These are phyloP conservation scores for Tinea pellionella DNA, from an alignment of 2,888 invertebrate genomes.

Conservation along the genomic window DNA sequence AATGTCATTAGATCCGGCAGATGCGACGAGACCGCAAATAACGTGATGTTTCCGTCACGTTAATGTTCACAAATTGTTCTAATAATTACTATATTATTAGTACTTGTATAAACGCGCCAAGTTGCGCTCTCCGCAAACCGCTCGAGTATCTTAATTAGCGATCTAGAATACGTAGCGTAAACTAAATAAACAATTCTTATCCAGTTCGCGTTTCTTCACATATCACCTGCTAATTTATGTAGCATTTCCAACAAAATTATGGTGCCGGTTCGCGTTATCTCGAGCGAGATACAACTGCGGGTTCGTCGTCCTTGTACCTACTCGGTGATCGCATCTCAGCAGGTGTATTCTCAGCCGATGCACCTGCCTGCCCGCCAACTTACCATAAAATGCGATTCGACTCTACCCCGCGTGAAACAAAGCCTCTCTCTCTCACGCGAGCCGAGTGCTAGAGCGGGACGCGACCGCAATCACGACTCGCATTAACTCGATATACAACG, in stretches of 20 bases:
- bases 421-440: constrained; percentile 40
- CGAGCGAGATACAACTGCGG: constrained; percentile 36
- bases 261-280: constrained; percentile 41
- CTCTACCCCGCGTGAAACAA: constrained; percentile 55
- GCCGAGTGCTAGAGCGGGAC: constrained; percentile 32
- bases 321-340: constrained; percentile 52
- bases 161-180: constrained; percentile 31
- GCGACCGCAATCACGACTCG: constrained; percentile 57
- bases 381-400: constrained; percentile 66
- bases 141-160: constrained; percentile 21
- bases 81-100: neutral
- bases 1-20: constrained; percentile 1
- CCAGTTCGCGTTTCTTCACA: constrained; percentile 37
- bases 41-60: constrained; percentile 1
- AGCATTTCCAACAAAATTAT: constrained; percentile 47
- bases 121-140: neutral
- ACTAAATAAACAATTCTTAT: constrained; percentile 24
- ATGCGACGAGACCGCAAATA: neutral
- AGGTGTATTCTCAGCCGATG: constrained; percentile 46
- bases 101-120: neutral
- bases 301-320: constrained; percentile 57
- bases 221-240: constrained; percentile 58
- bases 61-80: neutral
- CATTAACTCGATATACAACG: constrained; percentile 64
- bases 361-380: constrained; percentile 64